Percentiles rank a stretch among this genome's conserved stretches.
phyloP scores from a whole-genome alignment of 2,113 vertebrate species.

The Xerus inauris region DNA sequence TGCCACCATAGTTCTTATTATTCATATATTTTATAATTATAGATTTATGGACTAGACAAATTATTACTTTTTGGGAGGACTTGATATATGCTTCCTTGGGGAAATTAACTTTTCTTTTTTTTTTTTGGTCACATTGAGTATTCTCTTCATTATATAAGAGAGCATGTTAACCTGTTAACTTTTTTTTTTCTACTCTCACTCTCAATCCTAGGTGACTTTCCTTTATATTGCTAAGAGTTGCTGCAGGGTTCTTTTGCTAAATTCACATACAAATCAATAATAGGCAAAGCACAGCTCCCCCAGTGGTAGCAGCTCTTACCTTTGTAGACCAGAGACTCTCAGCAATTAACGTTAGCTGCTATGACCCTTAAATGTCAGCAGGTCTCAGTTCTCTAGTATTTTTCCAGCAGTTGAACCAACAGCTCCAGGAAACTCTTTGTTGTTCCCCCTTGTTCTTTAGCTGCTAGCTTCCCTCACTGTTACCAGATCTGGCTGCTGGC shows the following conservation, averaged over 20 bases:
- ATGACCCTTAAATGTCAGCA: not conserved
- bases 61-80: not conserved
- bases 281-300: not conserved
- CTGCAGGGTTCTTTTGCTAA: not conserved
- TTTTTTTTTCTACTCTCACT: too few relatives aligned
- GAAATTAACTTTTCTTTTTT: not conserved
- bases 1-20: not conserved
- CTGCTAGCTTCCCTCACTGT: not conserved
- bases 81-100: not conserved
- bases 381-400: not conserved
- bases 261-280: not conserved
- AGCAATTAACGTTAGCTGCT: not conserved
- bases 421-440: not conserved
- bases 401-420: not conserved
- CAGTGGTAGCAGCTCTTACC: not conserved
- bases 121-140: not conserved
- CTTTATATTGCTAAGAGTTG: not conserved
- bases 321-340: not conserved
- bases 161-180: not conserved
- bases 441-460: not conserved
- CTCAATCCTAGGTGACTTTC: not conserved
- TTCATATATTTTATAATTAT: not conserved
- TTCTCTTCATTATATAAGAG: not conserved
- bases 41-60: not conserved
- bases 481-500: not conserved